Evolutionary conservation across 1,140 invertebrate genomes (phyloP).

Genomic region (Phymorhynchus buccinoides): DNA sequence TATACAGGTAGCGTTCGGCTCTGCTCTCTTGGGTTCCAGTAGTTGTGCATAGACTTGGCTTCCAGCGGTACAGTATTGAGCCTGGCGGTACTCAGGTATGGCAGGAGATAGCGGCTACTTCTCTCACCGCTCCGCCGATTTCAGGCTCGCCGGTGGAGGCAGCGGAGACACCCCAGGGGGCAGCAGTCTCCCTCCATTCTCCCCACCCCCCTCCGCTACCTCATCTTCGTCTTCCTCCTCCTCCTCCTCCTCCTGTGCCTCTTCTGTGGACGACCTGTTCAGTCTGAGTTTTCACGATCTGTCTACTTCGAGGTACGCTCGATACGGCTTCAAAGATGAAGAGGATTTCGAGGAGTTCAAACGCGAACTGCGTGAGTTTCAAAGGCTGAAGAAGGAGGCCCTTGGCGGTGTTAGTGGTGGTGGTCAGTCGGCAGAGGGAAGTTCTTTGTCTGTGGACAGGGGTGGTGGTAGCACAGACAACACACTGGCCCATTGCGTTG

Average conservation of each 20-base stretch:
- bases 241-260: background rate
- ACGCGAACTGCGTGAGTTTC: constrained; percentile 61
- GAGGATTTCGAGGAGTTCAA: constrained; percentile 70
- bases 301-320: constrained; percentile 53
- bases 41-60: background rate
- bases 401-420: background rate
- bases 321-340: constrained; percentile 63
- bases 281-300: constrained; percentile 59
- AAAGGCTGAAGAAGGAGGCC: constrained; percentile 42
- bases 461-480: background rate
- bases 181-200: no score
- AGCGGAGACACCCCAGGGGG: background rate
- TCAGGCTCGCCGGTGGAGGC: background rate
- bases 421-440: background rate
- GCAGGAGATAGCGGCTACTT: constrained; percentile 36
- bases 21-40: no score
- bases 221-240: background rate
- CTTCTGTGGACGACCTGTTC: constrained; percentile 53
- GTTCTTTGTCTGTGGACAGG: background rate
- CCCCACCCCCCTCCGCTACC: no score
- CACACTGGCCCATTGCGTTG: background rate
- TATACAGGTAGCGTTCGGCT: no score
- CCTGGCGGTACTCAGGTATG: constrained; percentile 19
- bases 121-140: constrained; percentile 20
- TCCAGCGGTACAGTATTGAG: background rate